Percentiles rank a stretch among this genome's conserved stretches.
phyloP scores from a whole-genome alignment of 2,888 invertebrate genomes.

The Ormia ochracea region DNA sequence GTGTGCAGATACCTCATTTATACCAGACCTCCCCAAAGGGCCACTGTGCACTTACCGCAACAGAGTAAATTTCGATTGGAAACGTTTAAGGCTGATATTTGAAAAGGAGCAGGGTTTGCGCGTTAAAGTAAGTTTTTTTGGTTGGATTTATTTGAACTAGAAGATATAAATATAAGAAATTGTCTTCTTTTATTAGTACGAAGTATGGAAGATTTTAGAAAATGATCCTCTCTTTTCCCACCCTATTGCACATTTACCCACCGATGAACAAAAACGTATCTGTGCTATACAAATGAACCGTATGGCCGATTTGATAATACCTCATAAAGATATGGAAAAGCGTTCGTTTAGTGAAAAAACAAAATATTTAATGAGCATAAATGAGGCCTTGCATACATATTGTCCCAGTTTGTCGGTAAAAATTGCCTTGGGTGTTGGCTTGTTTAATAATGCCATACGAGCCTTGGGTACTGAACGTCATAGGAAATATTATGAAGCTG shows the following conservation, averaged over 20 bases:
- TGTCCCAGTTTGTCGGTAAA: slow-evolving; percentile 87
- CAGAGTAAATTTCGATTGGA: slow-evolving; percentile 91
- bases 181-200: slow-evolving; percentile 79
- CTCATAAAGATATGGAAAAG: slow-evolving; percentile 81
- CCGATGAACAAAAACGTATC: slow-evolving; percentile 85
- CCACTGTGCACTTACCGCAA: slow-evolving; percentile 88
- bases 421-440: slow-evolving; percentile 85
- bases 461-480: slow-evolving; percentile 87
- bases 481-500: slow-evolving; percentile 82
- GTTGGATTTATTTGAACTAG: neutral
- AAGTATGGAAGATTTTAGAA: slow-evolving; percentile 87
- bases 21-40: slow-evolving; percentile 81
- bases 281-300: slow-evolving; percentile 83
- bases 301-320: slow-evolving; percentile 82
- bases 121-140: slow-evolving; percentile 84
- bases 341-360: slow-evolving; percentile 82
- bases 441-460: slow-evolving; percentile 85
- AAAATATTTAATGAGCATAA: slow-evolving; percentile 85
- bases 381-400: slow-evolving; percentile 84
- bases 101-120: slow-evolving; percentile 86
- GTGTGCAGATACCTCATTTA: slow-evolving; percentile 79
- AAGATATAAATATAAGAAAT: neutral
- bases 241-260: slow-evolving; percentile 79
- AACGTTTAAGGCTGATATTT: slow-evolving; percentile 86
- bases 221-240: slow-evolving; percentile 88